Evolutionary conservation across 2,113 vertebrate species (phyloP), one percentile per base, ranked within the genome.

Genomic region (Bucco capensis): DNA sequence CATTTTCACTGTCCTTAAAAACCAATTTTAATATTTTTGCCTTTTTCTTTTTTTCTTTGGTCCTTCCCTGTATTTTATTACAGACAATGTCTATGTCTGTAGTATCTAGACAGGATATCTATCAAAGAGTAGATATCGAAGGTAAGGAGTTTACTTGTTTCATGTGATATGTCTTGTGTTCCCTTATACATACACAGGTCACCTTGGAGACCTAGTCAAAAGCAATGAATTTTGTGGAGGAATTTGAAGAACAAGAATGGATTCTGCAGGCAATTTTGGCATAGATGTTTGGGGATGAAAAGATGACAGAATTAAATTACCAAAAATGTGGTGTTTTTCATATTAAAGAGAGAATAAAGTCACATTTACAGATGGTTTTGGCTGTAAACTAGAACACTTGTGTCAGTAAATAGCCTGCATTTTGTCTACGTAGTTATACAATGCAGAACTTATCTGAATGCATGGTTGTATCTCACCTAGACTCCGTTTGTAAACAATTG

Each of bases 31-130:
- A 27, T 25, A 42, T 23, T 50, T 49, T 47, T 18, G 46, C 10
- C 10, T 1, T 21, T 33, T 47, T 62, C 1, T 31, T 31, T 25
- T 49, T 23, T 5, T 4, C 7, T 2, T 10, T 7, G 2, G 4
- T 11, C 5, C 5, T 25, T 6, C 6, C 5, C 6, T 10, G 4
- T 61, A 31, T n/a, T 38, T 47, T 72, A 27, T 70, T 76, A 7
- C 5, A 50, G 31, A 38, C 1, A 2, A 71, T 60, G 24, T 16
- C 6, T 37, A 62, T 76, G 3, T 4, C 37, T 50, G 5, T 47
- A 61, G 28, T 47, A 51, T 25, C 22, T 70, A 83, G 19, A 57
- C 5, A 22, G 84, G 13, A 47, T 79, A 50, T 15, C 11, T 61
- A 31, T 31, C 21, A 31, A 56, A 51, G 5, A 49, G 13, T 54